Evolutionary conservation across 2,113 vertebrate species (phyloP), one percentile per base, ranked within the genome.

Genomic region (Hemiprocne comata): DNA sequence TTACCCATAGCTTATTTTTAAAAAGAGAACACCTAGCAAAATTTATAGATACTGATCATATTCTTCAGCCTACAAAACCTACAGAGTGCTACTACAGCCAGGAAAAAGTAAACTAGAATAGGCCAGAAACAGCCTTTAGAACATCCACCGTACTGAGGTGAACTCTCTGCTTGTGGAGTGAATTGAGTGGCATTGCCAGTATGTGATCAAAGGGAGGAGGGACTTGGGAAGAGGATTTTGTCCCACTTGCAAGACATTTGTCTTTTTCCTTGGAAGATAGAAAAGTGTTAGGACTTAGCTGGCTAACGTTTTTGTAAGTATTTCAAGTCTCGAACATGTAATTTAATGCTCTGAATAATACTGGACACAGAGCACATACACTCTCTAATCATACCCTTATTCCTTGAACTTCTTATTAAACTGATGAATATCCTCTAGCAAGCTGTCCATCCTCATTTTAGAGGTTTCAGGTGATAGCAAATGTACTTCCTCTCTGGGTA

Each of bases 321-420:
- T 72, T 96, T 91, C 6, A 73, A 61, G 40, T n/a, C 40, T 85
- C 50, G 31, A 76, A 46, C 18, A 3, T 76, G 19, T 75, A 36
- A 50, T 89, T 72, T 54, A 81, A 40, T 78, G 21, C 16, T 81
- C 40, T 92, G 57, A 78, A 40, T 75, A 61, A 48, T 61, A 28
- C 24, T 75, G 73, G 65, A 61, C 46, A 53, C 29, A 65, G 34
- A 58, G 26, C 26, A 51, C 23, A 50, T n/a, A n/a, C n/a, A n/a
- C n/a, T n/a, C 40, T 67, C 25, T 76, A 51, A 34, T 74, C 4
- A 4, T 61, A 38, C 33, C 40, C 73, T 42, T 85, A 66, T 91
- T 85, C 29, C 38, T 42, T 51, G 46, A 83, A 55, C 48, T 74
- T 85, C 69, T 72, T 85, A 42, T 73, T 91, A 73, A 85, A 65